Base-by-base conservation (phyloP, 2,888 invertebrate species). In the Siphlonurus alternatus region DNA sequence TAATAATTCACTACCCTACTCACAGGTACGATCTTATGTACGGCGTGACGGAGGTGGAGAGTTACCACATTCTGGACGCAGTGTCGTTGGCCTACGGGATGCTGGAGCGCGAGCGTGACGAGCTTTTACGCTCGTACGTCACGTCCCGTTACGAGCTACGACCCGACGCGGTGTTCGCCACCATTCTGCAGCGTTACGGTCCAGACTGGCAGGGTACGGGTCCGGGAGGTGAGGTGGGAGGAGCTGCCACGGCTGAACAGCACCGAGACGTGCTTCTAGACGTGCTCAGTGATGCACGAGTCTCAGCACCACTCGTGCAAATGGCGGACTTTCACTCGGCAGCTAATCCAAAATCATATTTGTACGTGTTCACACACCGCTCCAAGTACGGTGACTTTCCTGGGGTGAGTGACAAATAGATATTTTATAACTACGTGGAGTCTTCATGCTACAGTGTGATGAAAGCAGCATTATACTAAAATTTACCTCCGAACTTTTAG, bases 301-400 rank as follows among this genome's bases (percentile, higher is more conserved):
- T 90, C 22, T 83, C 89, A 23, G 89, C 93, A 1, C 95, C 94
- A 0, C 77, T 90, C 68, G 79, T 91, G 67, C 81, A 84, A 75
- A 86, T 86, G 66, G 89, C 86, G 20, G 81, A 86, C 74, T 85
- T 87, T 73, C 90, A 91, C 71, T 83, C 88, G 2, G 81, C 81
- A 69, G 81, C 86, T 24, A 88, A 89, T 76, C 80, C 83, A 1
- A 85, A 86, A 72, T 88, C 88, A 64, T 93, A 88, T 75, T 89
- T 93, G 80, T 93, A 93, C 73, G 89, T 93, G 24, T 93, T 93
- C 71, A 85, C 87, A 2, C 93, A 95, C 73, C 88, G 88, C 69
- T 90, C 89, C 65, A 81, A 85, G 67, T 84, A 87, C 70, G 88
- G 87, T 66, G 86, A 89, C 67, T 87, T 87, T 74, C 84, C 88